Evolutionary conservation across 1,140 invertebrate species (phyloP), one percentile per base, ranked within the genome.

Genomic region (Tetraneura akinire): DNA sequence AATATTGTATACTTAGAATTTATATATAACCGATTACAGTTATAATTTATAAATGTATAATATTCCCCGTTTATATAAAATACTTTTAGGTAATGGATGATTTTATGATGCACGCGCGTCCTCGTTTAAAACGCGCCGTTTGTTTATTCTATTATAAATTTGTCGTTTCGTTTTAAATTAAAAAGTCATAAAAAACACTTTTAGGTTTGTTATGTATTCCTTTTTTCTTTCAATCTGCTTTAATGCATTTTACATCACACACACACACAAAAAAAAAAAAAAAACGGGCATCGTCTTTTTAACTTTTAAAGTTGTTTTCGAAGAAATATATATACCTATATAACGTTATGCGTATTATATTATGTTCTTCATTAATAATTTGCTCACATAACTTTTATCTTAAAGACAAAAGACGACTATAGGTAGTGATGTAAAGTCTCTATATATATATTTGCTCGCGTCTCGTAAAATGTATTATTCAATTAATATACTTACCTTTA

Each of bases 291-390:
- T 51, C 26, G 29, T 51, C 23, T 11, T 51, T 49, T 71, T 26
- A n/a, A 51, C 29, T 71, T 71, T 71, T 71, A 71, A 47, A 71
- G 47, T 71, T 71, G 47, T 71, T 51, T 71, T 71, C 26, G 49
- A 71, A 51, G 29, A 71, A 51, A 16, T 4, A 3, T 37, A 4
- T 49, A 49, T n/a, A 29, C n/a, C n/a, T n/a, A n/a, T n/a, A n/a
- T n/a, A n/a, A n/a, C n/a, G n/a, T n/a, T n/a, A n/a, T n/a, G n/a
- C n/a, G n/a, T n/a, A n/a, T n/a, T n/a, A 23, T 23, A n/a, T 71
- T 29, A 71, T 71, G 37, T 49, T 47, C 21, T 70, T 70, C 66
- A 47, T 70, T 26, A 49, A 70, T 70, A 70, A 70, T 47, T 70
- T 49, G 16, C 47, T 21, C 45, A 49, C 13, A 47, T 49, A 26